Percentiles rank a stretch among this genome's conserved stretches.
Conservation (phyloP, 2,113 vertebrate species). For the Cavia porcellus region DNA sequence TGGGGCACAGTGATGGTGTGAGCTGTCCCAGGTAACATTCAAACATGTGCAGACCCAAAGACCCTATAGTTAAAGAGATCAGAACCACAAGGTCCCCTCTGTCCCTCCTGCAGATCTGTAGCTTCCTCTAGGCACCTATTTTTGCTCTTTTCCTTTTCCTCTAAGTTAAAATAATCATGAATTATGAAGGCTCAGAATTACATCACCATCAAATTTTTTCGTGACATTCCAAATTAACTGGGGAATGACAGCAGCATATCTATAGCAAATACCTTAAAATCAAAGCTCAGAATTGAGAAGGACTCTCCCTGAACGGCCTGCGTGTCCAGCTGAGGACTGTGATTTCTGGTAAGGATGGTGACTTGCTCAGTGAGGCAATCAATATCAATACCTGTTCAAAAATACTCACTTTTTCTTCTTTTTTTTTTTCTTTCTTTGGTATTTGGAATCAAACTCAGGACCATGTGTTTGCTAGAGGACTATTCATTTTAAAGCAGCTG, state of each 20-base stretch:
- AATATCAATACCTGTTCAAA: neutral
- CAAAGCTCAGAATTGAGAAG: neutral
- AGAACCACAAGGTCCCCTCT: neutral
- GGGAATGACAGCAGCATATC: neutral
- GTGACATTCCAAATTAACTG: conserved; percentile 32
- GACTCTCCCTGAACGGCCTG: neutral
- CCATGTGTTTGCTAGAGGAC: neutral
- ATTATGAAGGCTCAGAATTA: conserved; percentile 17
- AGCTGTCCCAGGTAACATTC: neutral
- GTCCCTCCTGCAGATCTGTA: neutral
- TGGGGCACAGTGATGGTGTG: neutral
- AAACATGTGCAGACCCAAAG: neutral
- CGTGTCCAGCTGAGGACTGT: neutral
- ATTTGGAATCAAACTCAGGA: too few species aligned
- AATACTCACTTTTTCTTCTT: too few species aligned
- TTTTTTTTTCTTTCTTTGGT: too few species aligned
- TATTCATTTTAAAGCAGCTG: conserved; percentile 31
- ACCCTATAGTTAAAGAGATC: neutral
- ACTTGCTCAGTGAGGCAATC: neutral
- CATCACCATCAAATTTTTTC: neutral
- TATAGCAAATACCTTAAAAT: conserved; percentile 17
- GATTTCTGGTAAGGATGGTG: neutral
- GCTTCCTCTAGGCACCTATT: neutral
- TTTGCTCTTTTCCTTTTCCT: neutral
- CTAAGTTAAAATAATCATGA: conserved; percentile 2